Conservation (phyloP, 1,140 invertebrate genomes). For the Camponotus floridanus region DNA sequence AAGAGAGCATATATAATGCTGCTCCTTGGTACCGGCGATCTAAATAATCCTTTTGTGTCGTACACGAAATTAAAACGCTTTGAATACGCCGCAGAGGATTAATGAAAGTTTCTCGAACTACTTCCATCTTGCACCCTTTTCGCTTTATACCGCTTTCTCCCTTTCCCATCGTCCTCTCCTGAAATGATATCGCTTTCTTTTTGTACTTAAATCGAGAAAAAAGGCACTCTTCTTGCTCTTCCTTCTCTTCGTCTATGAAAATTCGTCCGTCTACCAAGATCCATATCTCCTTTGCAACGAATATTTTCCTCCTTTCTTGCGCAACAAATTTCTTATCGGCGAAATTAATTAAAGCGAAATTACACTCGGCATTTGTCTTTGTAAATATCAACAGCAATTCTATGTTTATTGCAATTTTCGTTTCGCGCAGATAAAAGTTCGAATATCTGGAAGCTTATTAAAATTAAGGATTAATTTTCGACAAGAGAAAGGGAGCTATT, state of each 20-base stretch:
- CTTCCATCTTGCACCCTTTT: slow-evolving; percentile 34
- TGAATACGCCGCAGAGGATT: slow-evolving; percentile 29
- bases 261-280: slow-evolving; percentile 9
- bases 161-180: not conserved
- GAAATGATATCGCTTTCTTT: slow-evolving; percentile 9
- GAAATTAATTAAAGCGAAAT: slow-evolving; percentile 15
- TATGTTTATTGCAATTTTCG: not conserved
- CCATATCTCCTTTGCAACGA: not conserved
- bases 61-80: slow-evolving; percentile 39
- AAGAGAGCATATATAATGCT: not conserved
- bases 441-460: not conserved
- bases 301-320: not conserved
- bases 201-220: slow-evolving; percentile 35
- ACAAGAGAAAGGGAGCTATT: not conserved
- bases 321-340: not conserved
- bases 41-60: slow-evolving; percentile 23
- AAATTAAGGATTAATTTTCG: too few relatives aligned
- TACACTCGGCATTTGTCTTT: not conserved
- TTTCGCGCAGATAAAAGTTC: not conserved
- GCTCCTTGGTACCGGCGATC: slow-evolving; percentile 8
- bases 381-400: not conserved
- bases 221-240: not conserved
- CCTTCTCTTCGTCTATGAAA: not conserved
- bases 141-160: not conserved
- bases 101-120: slow-evolving; percentile 38